Base-by-base conservation (phyloP, 2,797 vertebrate species). In the Semotilus atromaculatus region DNA sequence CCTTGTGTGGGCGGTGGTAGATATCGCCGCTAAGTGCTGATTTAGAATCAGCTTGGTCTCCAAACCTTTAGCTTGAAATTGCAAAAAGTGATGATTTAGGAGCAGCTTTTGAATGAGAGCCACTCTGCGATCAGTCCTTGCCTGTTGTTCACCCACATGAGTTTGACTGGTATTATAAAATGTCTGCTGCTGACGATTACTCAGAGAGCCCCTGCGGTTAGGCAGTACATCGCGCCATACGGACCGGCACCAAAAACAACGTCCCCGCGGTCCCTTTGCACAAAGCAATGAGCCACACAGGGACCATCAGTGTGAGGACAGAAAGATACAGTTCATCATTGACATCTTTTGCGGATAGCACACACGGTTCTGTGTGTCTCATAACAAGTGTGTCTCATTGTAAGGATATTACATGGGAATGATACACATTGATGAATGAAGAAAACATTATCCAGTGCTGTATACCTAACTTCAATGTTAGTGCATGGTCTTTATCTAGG, bases 11-110 rank as follows among this genome's bases (percentile, higher is more conserved):
- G 75, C 40, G 66, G 74, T 84, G 70, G 48, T 73, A 81, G 67
- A 88, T 82, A 87, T 40, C 67, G 29, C 73, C 34, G 67, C 81
- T 87, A 88, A 89, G 85, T 85, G 88, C 85, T 87, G 81, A 88
- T 87, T 89, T 80, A 71, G 77, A 87, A 86, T 84, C 53, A 88
- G 86, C 74, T 89, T 78, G 43, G 64, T 77, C 29, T 84, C 43
- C 43, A 84, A 86, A 81, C 77, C 64, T 75, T 67, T 60, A 58
- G 62, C 53, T 55, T 77, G 8, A 45, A 84, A 78, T 73, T 82
- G 40, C 48, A 38, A 43, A 31, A 76, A 58, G n/a, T 68, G 58
- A 85, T 81, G 78, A 82, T 89, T 85, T 82, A 40, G 67, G 71
- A 82, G 79, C 79, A 82, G 79, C 31, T 73, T 86, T 78, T 83